Evolutionary conservation across 2,113 vertebrate species (phyloP), one percentile per base, ranked within the genome.

Genomic region (Crotophaga sulcirostris): DNA sequence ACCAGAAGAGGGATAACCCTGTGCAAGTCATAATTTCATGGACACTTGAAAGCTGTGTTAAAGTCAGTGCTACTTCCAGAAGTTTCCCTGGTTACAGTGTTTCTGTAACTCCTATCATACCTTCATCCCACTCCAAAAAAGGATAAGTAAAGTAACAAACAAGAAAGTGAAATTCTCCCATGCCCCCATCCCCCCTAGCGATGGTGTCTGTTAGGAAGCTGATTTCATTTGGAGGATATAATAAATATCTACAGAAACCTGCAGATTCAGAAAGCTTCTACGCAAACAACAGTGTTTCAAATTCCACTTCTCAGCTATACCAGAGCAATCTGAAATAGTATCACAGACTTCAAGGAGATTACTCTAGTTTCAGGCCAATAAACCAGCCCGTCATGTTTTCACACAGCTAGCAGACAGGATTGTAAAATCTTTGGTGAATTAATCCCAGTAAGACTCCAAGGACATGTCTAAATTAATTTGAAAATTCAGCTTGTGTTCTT

Each of bases 161-260:
- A 49, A 23, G 16, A 67, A 12, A 31, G 6, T 17, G 7, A 58
- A 36, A 40, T 21, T 23, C 36, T 45, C 38, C 25, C 21, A 47
- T 0, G 0, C 2, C 10, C 9, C 4, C 16, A 19, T 2, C 3
- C 19, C 36, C n/a, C 16, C 31, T 82, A 16, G 7, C 20, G 54
- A 26, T 7, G 15, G 4, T 58, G 19, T 64, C 64, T 58, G 3
- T 18, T 26, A 9, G 12, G 14, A 85, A 62, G 25, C 11, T 1
- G 1, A 23, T 26, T 54, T 82, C 40, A 49, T 31, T 15, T 18
- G 28, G 7, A 88, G 21, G 18, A 52, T 19, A 4, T 26, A 44
- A 77, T 17, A 83, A 66, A 3, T 36, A 67, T 2, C 26, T 62
- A 29, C 8, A 31, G 20, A 85, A 76, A 64, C 68, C 3, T 36